These are phyloP conservation scores for Blastobasis adustella DNA, from an alignment of 2,888 invertebrate species.

Conservation along the genomic window DNA sequence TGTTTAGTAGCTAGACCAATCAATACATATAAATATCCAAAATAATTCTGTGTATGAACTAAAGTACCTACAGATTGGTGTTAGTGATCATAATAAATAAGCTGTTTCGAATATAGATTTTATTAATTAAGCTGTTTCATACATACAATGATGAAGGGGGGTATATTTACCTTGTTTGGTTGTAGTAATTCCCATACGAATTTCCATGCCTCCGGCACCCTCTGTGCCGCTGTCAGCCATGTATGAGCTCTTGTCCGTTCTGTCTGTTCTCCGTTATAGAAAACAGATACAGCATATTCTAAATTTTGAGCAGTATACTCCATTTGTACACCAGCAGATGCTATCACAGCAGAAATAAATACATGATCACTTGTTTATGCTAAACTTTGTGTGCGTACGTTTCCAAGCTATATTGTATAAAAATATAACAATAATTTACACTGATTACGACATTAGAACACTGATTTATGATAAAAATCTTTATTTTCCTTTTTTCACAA, in stretches of 20 bases:
- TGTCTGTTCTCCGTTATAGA: constrained; percentile 75
- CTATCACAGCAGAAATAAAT: neutral
- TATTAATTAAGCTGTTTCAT: too few species aligned
- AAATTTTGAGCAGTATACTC: constrained; percentile 79
- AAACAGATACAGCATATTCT: constrained; percentile 80
- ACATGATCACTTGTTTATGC: neutral
- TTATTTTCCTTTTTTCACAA: neutral
- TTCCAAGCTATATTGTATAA: too few species aligned
- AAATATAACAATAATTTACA: too few species aligned
- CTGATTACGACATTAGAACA: too few species aligned
- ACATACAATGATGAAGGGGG: too few species aligned
- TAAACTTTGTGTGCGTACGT: neutral
- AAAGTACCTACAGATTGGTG: too few species aligned
- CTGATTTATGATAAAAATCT: too few species aligned
- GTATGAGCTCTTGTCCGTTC: constrained; percentile 87
- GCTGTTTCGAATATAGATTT: too few species aligned
- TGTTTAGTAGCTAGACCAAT: too few species aligned
- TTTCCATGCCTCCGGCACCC: constrained; percentile 92
- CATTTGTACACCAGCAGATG: constrained; percentile 41
- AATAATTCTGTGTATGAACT: too few species aligned
- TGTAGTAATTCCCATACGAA: constrained; percentile 93
- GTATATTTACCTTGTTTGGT: constrained; percentile 81
- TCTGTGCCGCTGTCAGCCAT: constrained; percentile 90
- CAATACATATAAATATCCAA: too few species aligned
- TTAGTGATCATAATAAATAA: too few species aligned